These are phyloP conservation scores for Cephus sareptanus DNA, from an alignment of 2,888 invertebrate species.

Conservation along the genomic window DNA sequence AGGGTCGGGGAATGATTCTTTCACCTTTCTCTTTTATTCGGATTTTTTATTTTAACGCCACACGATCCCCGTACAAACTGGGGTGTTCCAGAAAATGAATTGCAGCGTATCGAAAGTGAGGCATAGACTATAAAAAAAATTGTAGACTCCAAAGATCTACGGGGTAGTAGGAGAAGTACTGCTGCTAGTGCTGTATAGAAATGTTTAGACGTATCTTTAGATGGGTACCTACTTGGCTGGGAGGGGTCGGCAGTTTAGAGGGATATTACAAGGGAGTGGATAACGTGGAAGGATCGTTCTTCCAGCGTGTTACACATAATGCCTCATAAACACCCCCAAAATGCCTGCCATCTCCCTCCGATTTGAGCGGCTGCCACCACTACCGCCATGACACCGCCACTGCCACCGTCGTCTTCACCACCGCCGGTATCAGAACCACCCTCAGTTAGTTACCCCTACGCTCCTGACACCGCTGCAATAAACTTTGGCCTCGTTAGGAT, in stretches of 20 bases:
- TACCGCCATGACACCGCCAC: slow-evolving; percentile 19
- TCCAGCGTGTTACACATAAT: slow-evolving; percentile 65
- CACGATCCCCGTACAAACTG: slow-evolving; percentile 64
- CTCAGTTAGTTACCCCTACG: slow-evolving; percentile 24
- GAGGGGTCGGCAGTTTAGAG: not conserved
- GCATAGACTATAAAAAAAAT: not conserved
- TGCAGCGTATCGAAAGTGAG: not conserved
- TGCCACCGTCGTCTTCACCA: slow-evolving; percentile 31
- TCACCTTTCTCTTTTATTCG: not conserved
- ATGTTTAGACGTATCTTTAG: not conserved
- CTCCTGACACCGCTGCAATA: slow-evolving; percentile 56
- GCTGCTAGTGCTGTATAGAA: not conserved
- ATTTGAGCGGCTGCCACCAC: slow-evolving; percentile 46
- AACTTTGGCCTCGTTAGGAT: slow-evolving; percentile 57
- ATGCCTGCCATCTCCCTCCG: slow-evolving; percentile 58
- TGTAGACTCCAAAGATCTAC: not conserved
- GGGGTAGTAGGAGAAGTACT: not conserved
- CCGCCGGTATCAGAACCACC: slow-evolving; percentile 43
- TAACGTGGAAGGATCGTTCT: slow-evolving; percentile 54
- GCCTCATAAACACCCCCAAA: slow-evolving; percentile 66
- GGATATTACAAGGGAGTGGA: slow-evolving; percentile 16
- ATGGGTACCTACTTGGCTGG: not conserved
- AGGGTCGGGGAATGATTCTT: not conserved
- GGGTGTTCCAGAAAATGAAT: slow-evolving; percentile 19
- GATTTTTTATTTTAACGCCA: slow-evolving; percentile 58